Conservation (phyloP, 2,888 invertebrate species). For the Pteria penguin region DNA sequence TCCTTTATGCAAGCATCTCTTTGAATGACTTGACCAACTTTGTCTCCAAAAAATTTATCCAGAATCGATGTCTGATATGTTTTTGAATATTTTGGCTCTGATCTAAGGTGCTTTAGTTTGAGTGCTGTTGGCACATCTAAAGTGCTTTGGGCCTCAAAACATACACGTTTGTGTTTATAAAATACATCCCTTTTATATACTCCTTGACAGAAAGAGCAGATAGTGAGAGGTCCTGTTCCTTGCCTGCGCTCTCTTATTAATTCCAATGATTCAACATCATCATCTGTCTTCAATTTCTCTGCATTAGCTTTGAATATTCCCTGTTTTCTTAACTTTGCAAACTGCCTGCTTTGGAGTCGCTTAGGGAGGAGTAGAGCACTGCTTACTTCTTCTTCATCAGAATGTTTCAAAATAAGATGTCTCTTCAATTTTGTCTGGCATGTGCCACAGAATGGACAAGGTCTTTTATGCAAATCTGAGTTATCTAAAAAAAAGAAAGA, state of each 20-base stretch:
- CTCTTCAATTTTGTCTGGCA: no score
- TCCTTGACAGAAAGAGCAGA: conserved; percentile 25
- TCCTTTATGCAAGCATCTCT: no score
- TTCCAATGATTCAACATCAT: background rate
- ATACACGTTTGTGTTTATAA: no score
- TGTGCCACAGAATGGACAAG: no score
- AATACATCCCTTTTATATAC: background rate
- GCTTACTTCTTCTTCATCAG: background rate
- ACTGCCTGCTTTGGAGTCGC: background rate
- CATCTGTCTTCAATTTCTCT: conserved; percentile 7
- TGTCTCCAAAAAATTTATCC: conserved; percentile 15
- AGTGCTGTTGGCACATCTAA: no score
- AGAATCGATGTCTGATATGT: conserved; percentile 1
- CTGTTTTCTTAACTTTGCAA: conserved; percentile 14
- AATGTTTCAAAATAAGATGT: conserved; percentile 5
- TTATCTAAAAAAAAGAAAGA: no score
- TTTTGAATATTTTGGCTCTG: background rate
- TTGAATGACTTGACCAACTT: conserved; percentile 8
- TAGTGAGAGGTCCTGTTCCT: background rate
- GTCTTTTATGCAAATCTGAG: no score
- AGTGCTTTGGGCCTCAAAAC: no score
- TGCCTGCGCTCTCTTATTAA: conserved; percentile 14
- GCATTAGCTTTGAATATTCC: conserved; percentile 24
- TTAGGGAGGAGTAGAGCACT: background rate
- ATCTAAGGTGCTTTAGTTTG: no score